These are phyloP conservation scores for Pammene fasciana DNA, from an alignment of 2,888 invertebrate genomes.

Conservation along the genomic window DNA sequence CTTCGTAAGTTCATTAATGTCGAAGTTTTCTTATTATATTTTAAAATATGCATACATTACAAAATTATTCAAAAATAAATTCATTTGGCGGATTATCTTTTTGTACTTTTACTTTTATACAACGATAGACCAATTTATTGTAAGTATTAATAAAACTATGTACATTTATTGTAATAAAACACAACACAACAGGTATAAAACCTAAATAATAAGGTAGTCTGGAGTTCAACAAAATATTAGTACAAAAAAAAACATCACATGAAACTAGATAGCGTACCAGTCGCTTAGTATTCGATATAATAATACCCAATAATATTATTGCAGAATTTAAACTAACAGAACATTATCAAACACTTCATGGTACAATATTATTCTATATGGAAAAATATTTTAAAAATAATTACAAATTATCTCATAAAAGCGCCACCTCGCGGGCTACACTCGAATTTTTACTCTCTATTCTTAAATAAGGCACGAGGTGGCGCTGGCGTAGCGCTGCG, in stretches of 20 bases:
- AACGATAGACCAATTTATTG: conserved; percentile 7
- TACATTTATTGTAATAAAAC: conserved; percentile 16
- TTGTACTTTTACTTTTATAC: conserved; percentile 37
- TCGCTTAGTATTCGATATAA: neutral
- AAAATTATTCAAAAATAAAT: conserved; percentile 16
- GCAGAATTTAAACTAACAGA: neutral
- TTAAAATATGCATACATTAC: neutral
- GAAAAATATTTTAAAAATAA: conserved; percentile 5
- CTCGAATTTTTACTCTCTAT: neutral
- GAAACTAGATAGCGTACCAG: conserved; percentile 4
- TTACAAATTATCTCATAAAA: conserved; percentile 49
- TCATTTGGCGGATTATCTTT: conserved; percentile 25
- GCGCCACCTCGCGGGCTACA: conserved; percentile 49
- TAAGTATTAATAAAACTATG: conserved; percentile 26
- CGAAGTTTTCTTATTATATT: neutral
- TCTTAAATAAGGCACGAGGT: neutral
- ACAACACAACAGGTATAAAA: neutral
- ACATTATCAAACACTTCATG: neutral
- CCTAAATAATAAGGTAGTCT: neutral
- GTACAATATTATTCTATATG: neutral
- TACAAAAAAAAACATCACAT: neutral
- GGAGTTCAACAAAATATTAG: neutral
- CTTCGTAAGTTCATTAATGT: neutral
- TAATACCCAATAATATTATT: neutral
- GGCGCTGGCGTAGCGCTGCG: neutral